Base-by-base conservation (phyloP, 2,888 invertebrate species). In the Clepsis dumicolana region DNA sequence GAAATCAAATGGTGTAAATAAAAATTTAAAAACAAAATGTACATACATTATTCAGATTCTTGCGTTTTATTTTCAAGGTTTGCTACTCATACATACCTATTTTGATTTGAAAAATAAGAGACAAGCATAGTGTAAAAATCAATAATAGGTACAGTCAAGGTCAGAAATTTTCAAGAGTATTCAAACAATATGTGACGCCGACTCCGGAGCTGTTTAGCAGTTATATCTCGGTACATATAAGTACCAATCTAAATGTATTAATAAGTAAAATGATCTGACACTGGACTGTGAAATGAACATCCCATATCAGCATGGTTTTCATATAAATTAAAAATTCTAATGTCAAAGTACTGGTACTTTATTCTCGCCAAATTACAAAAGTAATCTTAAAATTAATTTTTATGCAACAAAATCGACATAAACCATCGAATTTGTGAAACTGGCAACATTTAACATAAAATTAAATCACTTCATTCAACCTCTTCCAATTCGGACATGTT, bases 401-500 rank as follows among this genome's bases (percentile, higher is more conserved):
- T 35, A 48, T 62, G 24, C 35, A 53, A 48, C 41, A 18, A 18
- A 41, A 32, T 53, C 25, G 16, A 53, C 25, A 3, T 50, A 60
- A 60, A 44, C 18, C 24, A 69, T 63, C 53, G 60, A 61, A 41
- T 12, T 54, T 61, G 38, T 57, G 38, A 53, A 59, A 70, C 57
- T 64, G 67, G 59, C 65, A 59, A 64, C 60, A 70, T 24, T 44
- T 32, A 61, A 52, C 32, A 25, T 59, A 24, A 12, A 70, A 27
- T 53, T 24, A 14, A 70, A 16, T 44, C 4, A 41, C 59, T 29
- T 2, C n/a, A 44, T 80, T 71, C 48, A 48, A 48, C 21, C n/a
- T 48, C 48, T 12, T 48, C 48, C 21, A 48, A 86, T 63, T 83
- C 87, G 41, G 84, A 79, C 41, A 93, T 80, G 77, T 90, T 92